Conservation (phyloP, 1,140 invertebrate genomes). For the Achatina immaculata region DNA sequence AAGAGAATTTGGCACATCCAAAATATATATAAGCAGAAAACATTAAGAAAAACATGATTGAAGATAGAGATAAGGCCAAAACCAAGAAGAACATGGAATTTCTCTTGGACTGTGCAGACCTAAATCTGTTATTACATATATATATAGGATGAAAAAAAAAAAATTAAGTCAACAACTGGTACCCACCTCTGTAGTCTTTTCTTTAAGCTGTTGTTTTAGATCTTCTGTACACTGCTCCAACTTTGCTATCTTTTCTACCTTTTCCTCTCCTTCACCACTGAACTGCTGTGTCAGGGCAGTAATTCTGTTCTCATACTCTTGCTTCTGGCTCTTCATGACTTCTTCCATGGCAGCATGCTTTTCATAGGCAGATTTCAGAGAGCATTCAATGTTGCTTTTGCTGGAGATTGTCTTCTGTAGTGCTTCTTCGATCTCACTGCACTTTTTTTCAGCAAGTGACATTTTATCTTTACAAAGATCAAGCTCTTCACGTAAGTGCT, state of each 20-base stretch:
- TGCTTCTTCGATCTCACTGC: conserved; percentile 1
- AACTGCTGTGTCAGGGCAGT: conserved; percentile 27
- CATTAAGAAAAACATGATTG: background rate
- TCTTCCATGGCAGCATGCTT: conserved; percentile 25
- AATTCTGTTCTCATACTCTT: conserved; percentile 31
- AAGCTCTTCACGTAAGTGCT: background rate
- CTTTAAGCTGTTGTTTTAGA: background rate
- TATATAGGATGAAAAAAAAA: no score
- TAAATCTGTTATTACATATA: no score
- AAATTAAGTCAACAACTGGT: no score
- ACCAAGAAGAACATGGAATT: no score
- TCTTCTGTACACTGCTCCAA: background rate
- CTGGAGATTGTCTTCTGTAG: background rate
- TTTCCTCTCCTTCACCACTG: conserved; percentile 24
- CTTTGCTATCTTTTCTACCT: conserved; percentile 21
- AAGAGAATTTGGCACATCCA: background rate
- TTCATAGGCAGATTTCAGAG: background rate
- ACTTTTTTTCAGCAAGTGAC: background rate
- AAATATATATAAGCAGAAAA: background rate
- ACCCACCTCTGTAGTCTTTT: conserved; percentile 4
- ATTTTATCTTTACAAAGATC: background rate
- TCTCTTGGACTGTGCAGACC: no score
- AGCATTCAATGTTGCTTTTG: conserved; percentile 27
- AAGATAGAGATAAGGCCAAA: background rate
- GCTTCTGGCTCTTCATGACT: conserved; percentile 23